A percentile compares a stretch with the other conserved stretches of the same genome.
Conservation (phyloP, 1,140 invertebrate genomes). For the Mactra quadrangularis region DNA sequence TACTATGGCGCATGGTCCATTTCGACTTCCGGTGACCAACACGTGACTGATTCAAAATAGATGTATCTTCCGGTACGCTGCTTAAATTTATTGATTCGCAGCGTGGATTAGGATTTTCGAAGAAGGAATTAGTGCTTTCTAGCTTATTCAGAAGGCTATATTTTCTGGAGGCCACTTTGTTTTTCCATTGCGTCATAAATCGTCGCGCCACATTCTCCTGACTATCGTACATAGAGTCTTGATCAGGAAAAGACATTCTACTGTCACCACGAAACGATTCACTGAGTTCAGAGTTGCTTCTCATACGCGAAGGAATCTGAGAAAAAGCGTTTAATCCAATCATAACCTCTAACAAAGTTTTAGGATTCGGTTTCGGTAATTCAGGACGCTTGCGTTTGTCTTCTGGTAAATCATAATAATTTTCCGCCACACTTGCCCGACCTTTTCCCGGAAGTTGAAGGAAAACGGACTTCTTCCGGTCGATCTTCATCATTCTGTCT, state of each 20-base stretch:
- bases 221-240: constrained; percentile 40
- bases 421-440: background rate
- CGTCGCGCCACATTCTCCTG: constrained; percentile 42
- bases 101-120: background rate
- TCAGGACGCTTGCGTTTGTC: background rate
- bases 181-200: constrained; percentile 58
- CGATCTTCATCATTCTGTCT: constrained; percentile 36
- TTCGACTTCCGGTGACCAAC: constrained; percentile 20
- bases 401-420: background rate
- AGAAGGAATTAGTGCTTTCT: background rate
- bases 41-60: background rate
- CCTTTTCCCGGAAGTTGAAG: constrained; percentile 42
- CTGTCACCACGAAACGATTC: constrained; percentile 33
- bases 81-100: constrained; percentile 19
- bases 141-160: constrained; percentile 44
- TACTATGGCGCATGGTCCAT: constrained; percentile 22
- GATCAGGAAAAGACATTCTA: constrained; percentile 23
- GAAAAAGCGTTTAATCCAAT: constrained; percentile 54
- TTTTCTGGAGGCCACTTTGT: constrained; percentile 51
- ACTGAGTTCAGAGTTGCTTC: background rate
- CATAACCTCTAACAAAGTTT: constrained; percentile 52
- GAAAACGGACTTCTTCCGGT: constrained; percentile 45
- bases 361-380: constrained; percentile 35
- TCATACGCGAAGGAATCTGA: background rate
- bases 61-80: constrained; percentile 29